These are phyloP conservation scores for Python bivittatus DNA, from an alignment of 2,113 vertebrate genomes.

Conservation along the genomic window DNA sequence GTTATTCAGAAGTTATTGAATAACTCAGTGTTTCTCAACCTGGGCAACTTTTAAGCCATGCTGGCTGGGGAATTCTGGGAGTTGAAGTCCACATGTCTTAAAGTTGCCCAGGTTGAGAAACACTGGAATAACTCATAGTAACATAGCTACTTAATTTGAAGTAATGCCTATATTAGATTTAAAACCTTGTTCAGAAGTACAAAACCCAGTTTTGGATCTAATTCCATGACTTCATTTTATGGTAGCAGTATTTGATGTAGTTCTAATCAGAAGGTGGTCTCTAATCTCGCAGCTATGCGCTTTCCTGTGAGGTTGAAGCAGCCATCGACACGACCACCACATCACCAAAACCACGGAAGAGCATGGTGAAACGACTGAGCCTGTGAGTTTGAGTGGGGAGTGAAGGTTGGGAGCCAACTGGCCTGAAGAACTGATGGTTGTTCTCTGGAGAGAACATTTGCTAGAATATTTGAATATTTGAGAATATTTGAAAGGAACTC, in stretches of 20 bases:
- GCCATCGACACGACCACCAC: constrained; percentile 81
- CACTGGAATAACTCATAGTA: neutral
- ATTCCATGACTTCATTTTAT: neutral
- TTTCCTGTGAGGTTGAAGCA: constrained; percentile 87
- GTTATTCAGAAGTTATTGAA: neutral
- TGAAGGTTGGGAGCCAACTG: neutral
- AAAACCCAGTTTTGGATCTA: neutral
- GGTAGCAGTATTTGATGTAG: neutral
- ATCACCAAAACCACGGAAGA: constrained; percentile 86
- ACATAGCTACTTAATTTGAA: neutral
- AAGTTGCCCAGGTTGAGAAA: neutral
- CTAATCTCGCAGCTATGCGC: constrained; percentile 77
- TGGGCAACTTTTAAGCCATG: neutral
- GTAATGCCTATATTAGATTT: neutral
- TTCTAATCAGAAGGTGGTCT: neutral
- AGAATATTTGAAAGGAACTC: no score
- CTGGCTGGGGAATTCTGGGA: neutral
- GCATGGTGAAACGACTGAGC: constrained; percentile 95
- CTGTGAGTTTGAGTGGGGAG: constrained; percentile 78
- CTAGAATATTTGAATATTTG: no score
- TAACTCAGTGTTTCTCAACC: neutral
- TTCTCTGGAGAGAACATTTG: neutral
- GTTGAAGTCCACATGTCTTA: neutral
- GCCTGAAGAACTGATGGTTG: neutral
- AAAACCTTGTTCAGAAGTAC: neutral